Base-by-base conservation (phyloP, 2,113 vertebrate genomes). In the Pelvicachromis taeniatus region DNA sequence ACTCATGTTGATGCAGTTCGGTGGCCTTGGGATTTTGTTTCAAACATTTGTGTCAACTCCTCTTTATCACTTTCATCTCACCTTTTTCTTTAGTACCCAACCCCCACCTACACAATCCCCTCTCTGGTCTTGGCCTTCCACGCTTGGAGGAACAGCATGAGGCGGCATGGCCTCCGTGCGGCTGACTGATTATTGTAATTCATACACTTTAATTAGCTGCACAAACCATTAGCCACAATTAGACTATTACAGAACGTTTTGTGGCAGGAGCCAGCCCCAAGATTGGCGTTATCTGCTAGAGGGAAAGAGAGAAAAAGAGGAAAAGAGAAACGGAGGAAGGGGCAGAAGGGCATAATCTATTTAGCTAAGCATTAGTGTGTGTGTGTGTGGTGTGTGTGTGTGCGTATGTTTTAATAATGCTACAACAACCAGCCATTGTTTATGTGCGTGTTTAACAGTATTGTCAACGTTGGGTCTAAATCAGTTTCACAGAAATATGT, bases 221-320 rank as follows among this genome's bases (percentile, higher is more conserved):
- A 99, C 98, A 99, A 99, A 98, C 97, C 98, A 99, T 99, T 99
- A 99, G 97, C 97, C 98, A 98, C 98, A 99, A 99, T 99, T 99
- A 99, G 97, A 98, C 97, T 97, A 98, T 98, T 99, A 99, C 97
- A 97, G 97, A 99, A 98, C 96, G 97, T 98, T 99, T 94, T 93
- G 95, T 95, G 95, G 95, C 96, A 95, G 91, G 86, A 95, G 92
- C 85, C 93, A 89, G 91, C 86, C 87, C 73, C 68, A 88, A 92
- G 94, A 95, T 93, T 85, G 92, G 91, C 92, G 95, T 95, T 94
- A 91, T 95, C 90, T 91, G 90, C 81, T 85, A 19, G 53, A 88
- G 78, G 84, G 77, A 77, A 78, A 77, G 77, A 70, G 38, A 48
- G 80, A 31, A 56, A 77, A 31, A 26, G 38, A 59, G 45, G 58